Conservation (phyloP, 2,113 vertebrate genomes). For the Hyaena hyaena region DNA sequence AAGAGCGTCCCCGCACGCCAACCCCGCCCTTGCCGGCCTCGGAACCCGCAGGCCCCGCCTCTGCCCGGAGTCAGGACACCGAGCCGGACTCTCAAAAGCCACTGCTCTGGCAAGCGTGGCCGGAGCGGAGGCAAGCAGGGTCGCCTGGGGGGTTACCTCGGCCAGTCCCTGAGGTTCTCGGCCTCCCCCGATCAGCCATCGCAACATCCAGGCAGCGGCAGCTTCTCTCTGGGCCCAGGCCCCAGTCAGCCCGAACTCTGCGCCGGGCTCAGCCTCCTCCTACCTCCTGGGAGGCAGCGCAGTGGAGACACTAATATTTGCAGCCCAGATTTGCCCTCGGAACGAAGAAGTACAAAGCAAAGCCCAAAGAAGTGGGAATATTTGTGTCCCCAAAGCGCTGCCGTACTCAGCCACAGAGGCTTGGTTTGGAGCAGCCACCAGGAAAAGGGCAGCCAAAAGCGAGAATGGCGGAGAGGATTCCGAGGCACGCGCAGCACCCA, state of each 20-base stretch:
- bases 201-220: slow-evolving; percentile 87
- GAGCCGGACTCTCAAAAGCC: background rate
- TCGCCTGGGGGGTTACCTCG: slow-evolving; percentile 86
- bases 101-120: fast-evolving
- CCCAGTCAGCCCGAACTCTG: background rate
- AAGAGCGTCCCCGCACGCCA: background rate
- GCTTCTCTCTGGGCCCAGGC: background rate
- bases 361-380: background rate
- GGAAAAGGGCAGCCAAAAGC: background rate
- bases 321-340: background rate
- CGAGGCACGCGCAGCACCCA: fast-evolving
- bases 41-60: background rate
- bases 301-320: background rate
- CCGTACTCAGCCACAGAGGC: background rate
- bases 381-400: background rate
- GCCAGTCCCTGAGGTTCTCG: slow-evolving; percentile 91
- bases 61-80: fast-evolving
- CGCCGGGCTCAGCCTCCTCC: background rate
- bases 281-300: background rate
- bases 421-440: background rate
- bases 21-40: background rate
- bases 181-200: slow-evolving; percentile 94
- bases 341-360: background rate
- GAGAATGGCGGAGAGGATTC: fast-evolving
- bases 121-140: background rate